These are phyloP conservation scores for Cynopterus sphinx DNA, from an alignment of 2,797 vertebrate species.

Conservation along the genomic window DNA sequence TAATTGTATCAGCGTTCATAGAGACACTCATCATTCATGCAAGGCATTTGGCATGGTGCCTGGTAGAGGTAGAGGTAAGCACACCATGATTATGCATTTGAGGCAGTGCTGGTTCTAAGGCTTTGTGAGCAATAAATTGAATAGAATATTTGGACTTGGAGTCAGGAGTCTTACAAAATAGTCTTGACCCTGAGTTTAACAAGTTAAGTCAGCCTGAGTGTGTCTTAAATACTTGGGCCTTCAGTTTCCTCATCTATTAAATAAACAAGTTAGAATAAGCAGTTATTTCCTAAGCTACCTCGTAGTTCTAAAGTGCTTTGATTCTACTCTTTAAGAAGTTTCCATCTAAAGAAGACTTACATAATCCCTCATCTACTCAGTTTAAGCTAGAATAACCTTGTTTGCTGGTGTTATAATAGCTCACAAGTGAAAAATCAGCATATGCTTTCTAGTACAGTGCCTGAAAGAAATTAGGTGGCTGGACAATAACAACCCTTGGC, in stretches of 20 bases:
- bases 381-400: not conserved
- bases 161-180: not conserved
- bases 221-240: not conserved
- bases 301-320: not conserved
- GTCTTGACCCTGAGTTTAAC: not conserved
- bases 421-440: not conserved
- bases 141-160: not conserved
- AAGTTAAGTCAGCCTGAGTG: not conserved
- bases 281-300: not conserved
- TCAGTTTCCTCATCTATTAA: not conserved
- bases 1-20: not conserved
- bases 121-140: not conserved
- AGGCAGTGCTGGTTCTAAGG: not conserved
- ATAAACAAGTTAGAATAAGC: not conserved
- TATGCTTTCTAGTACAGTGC: not conserved
- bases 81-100: not conserved
- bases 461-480: not conserved
- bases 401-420: not conserved
- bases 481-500: not conserved
- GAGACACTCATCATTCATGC: not conserved
- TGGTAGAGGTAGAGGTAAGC: not conserved
- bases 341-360: not conserved
- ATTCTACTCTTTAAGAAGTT: not conserved
- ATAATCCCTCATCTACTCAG: not conserved
- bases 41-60: not conserved